phyloP scores from a whole-genome alignment of 2,888 invertebrate species.

The Hydroisotoma schaefferi region DNA sequence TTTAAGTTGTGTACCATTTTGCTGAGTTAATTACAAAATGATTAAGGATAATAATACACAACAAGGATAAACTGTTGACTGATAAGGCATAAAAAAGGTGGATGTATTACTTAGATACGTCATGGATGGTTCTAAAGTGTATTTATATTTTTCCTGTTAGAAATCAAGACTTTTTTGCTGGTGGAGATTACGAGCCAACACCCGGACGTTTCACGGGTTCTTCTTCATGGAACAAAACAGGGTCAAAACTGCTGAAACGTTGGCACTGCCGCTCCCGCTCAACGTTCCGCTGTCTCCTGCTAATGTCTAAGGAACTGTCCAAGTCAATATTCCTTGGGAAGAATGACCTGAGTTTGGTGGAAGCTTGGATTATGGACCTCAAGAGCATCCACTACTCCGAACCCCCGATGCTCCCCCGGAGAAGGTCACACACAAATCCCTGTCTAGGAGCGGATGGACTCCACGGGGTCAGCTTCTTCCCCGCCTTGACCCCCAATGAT shows the following conservation, averaged over 20 bases:
- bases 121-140: too few relatives aligned
- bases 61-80: too few relatives aligned
- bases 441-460: conserved; percentile 50
- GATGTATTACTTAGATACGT: too few relatives aligned
- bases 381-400: conserved; percentile 49
- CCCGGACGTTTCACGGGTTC: too few relatives aligned
- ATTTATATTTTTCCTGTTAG: too few relatives aligned
- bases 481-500: conserved; percentile 44
- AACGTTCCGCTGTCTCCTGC: conserved; percentile 47
- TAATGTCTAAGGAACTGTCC: conserved; percentile 48
- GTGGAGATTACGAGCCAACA: too few relatives aligned
- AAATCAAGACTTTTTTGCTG: too few relatives aligned
- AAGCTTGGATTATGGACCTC: conserved; percentile 49
- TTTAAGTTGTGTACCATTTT: too few relatives aligned
- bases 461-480: conserved; percentile 49
- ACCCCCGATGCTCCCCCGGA: conserved; percentile 49
- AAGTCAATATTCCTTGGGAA: conserved; percentile 46
- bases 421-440: conserved; percentile 48
- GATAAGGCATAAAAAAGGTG: too few relatives aligned
- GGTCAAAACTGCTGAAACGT: conserved; percentile 47
- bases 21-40: too few relatives aligned
- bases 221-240: too few relatives aligned
- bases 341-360: conserved; percentile 46
- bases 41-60: too few relatives aligned
- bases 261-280: conserved; percentile 49